phyloP scores from a whole-genome alignment of 2,888 invertebrate genomes.

The Chymomyza amoena region DNA sequence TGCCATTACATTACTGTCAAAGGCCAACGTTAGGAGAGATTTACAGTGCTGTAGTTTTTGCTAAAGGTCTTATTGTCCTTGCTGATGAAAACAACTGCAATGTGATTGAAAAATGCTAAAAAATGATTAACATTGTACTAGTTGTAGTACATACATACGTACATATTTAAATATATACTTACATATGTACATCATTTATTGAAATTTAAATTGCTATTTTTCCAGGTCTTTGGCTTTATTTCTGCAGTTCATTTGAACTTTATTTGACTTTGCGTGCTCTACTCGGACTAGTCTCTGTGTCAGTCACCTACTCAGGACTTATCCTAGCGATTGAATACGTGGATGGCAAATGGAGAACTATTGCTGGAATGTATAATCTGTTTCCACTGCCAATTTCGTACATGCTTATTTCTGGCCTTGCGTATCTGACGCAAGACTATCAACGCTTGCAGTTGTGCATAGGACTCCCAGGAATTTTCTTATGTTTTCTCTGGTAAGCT shows the following conservation, averaged over 20 bases:
- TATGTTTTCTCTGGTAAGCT: constrained; percentile 84
- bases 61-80: constrained; percentile 51
- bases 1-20: constrained; percentile 60
- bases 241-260: constrained; percentile 85
- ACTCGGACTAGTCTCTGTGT: constrained; percentile 88
- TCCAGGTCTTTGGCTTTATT: constrained; percentile 82
- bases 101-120: background rate
- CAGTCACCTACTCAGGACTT: constrained; percentile 89
- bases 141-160: background rate
- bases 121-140: background rate
- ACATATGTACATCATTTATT: constrained; percentile 40
- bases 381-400: constrained; percentile 89
- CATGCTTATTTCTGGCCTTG: constrained; percentile 85
- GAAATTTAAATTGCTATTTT: constrained; percentile 52
- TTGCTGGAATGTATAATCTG: constrained; percentile 89
- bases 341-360: constrained; percentile 88
- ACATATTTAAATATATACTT: no score
- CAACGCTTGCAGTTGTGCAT: constrained; percentile 85
- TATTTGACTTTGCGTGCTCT: constrained; percentile 85
- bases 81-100: constrained; percentile 57
- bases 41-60: constrained; percentile 16
- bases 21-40: constrained; percentile 42
- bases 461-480: constrained; percentile 85
- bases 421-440: constrained; percentile 86
- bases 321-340: constrained; percentile 89